Conservation (phyloP, 2,113 vertebrate species). For the Oreochromis tanganicae region DNA sequence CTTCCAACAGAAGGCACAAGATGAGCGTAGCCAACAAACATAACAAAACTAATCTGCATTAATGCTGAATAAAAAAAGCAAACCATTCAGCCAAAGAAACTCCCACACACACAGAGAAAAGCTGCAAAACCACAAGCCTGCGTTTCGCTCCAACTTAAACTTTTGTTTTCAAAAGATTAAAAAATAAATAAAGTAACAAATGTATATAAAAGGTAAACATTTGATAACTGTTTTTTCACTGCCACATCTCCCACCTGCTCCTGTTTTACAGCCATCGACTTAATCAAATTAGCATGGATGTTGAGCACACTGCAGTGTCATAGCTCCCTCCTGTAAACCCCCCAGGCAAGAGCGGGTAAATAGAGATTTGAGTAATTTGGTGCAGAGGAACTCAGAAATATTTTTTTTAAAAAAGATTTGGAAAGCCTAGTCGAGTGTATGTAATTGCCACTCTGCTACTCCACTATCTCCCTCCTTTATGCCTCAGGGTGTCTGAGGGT, state of each 20-base stretch:
- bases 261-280: background rate
- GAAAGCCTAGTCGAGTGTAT: background rate
- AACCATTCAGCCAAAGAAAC: background rate
- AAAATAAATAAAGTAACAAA: background rate
- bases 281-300: background rate
- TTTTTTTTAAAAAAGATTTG: background rate
- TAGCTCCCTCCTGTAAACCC: background rate
- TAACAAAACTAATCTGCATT: background rate
- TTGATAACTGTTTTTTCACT: background rate
- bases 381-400: background rate
- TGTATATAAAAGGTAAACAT: constrained; percentile 1
- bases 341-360: background rate
- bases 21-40: background rate
- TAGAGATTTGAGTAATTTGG: constrained; percentile 6
- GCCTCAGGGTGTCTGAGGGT: constrained; percentile 8
- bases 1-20: constrained; percentile 51
- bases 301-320: background rate
- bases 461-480: background rate
- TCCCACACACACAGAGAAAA: background rate
- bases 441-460: background rate
- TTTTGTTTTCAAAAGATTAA: background rate
- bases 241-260: background rate
- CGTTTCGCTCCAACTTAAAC: background rate
- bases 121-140: background rate
- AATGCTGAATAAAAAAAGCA: background rate